Evolutionary conservation across 2,797 vertebrate species (phyloP).

Genomic region (Cottoperca gobio): DNA sequence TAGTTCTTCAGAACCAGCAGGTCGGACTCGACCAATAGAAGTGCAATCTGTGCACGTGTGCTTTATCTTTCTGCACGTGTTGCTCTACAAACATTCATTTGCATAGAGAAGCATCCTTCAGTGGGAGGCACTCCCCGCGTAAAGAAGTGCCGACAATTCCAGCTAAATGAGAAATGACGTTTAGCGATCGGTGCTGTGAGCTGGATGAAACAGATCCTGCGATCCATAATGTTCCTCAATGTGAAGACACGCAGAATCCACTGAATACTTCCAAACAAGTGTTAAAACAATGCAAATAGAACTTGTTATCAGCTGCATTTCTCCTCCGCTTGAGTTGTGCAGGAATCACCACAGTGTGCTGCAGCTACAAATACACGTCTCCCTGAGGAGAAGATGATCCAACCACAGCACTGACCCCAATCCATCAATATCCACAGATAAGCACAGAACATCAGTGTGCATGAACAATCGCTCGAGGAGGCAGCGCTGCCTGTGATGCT

Average conservation of each 20-base stretch:
- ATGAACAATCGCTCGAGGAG: slow-evolving; percentile 13
- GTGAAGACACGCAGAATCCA: no score
- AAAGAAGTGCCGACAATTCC: slow-evolving; percentile 21
- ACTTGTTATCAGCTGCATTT: not conserved
- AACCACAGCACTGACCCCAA: slow-evolving; percentile 46
- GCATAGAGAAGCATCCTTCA: not conserved
- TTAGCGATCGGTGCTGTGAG: no score
- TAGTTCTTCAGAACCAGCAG: no score
- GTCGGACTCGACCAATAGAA: no score
- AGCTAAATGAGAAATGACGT: slow-evolving; percentile 26
- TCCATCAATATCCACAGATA: slow-evolving; percentile 29
- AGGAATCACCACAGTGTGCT: not conserved
- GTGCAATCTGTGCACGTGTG: no score
- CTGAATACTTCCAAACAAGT: slow-evolving; percentile 8
- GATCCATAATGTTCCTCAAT: no score
- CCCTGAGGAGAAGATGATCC: slow-evolving; percentile 32
- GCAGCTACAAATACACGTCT: not conserved
- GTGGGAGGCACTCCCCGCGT: not conserved
- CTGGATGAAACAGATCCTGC: no score
- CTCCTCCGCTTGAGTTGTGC: rapidly evolving
- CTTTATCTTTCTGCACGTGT: not conserved
- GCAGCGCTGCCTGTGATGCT: not conserved
- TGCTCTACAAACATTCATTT: not conserved
- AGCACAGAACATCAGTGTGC: not conserved
- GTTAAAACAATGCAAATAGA: slow-evolving; percentile 2